Percentiles rank a stretch among this genome's conserved stretches.
Conservation (phyloP, 2,888 invertebrate genomes). For the Oxytorus armatus region DNA sequence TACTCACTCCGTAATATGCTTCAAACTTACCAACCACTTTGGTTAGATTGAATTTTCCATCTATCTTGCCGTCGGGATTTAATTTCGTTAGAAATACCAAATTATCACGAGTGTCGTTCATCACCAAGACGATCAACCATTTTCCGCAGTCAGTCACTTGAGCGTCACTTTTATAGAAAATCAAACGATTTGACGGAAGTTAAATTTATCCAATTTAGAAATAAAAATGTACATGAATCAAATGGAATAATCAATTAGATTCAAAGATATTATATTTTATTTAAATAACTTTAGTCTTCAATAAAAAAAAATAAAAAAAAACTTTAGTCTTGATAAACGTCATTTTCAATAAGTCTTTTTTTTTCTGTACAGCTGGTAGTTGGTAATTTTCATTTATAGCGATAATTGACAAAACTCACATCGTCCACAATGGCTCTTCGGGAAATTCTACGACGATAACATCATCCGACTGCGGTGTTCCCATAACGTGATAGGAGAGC, state of each 20-base stretch:
- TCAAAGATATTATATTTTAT: too few relatives aligned
- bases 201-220: not conserved
- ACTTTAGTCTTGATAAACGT: too few relatives aligned
- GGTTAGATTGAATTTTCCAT: conserved; percentile 88
- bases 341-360: too few relatives aligned
- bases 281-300: too few relatives aligned
- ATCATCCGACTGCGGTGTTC: conserved; percentile 94
- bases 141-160: conserved; percentile 96
- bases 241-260: too few relatives aligned
- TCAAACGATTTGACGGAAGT: conserved; percentile 53
- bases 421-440: conserved; percentile 96
- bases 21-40: conserved; percentile 95
- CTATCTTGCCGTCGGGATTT: conserved; percentile 87
- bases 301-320: too few relatives aligned
- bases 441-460: conserved; percentile 95
- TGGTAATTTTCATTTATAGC: conserved; percentile 33
- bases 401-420: conserved; percentile 86
- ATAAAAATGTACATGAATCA: not conserved
- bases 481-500: conserved; percentile 95
- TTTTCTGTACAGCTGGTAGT: too few relatives aligned
- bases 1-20: conserved; percentile 94
- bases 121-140: conserved; percentile 93
- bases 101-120: conserved; percentile 96
- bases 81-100: conserved; percentile 94
- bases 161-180: conserved; percentile 90